Evolutionary conservation across 2,888 invertebrate genomes (phyloP).

Genomic region (Pandemis cinnamomeana): DNA sequence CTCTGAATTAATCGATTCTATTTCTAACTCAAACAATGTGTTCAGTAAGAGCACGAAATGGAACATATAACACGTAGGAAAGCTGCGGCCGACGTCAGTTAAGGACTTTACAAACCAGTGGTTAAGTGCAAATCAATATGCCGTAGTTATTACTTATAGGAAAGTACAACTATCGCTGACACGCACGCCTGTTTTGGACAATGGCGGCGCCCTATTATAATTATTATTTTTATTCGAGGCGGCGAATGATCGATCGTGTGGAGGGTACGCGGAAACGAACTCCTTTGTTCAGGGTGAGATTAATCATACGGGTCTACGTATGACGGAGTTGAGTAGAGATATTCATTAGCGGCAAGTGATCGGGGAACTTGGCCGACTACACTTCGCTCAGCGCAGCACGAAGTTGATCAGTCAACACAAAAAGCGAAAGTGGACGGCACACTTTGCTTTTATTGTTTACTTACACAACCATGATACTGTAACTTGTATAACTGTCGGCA

Average conservation of each 20-base stretch:
- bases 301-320: slow-evolving; percentile 75
- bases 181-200: slow-evolving; percentile 76
- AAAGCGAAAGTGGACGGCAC: slow-evolving; percentile 40
- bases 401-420: slow-evolving; percentile 46
- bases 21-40: slow-evolving; percentile 36
- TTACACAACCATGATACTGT: not conserved
- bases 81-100: slow-evolving; percentile 17
- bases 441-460: slow-evolving; percentile 32
- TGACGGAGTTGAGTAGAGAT: slow-evolving; percentile 71
- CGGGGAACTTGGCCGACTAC: slow-evolving; percentile 53
- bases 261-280: slow-evolving; percentile 73
- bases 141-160: slow-evolving; percentile 32
- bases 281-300: slow-evolving; percentile 79
- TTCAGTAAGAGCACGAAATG: slow-evolving; percentile 25
- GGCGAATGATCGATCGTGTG: slow-evolving; percentile 78
- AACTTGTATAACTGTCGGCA: not conserved
- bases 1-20: slow-evolving; percentile 40
- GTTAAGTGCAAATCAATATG: slow-evolving; percentile 38
- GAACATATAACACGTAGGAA: slow-evolving; percentile 23
- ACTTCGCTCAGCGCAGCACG: slow-evolving; percentile 36
- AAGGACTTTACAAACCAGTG: slow-evolving; percentile 13
- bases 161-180: slow-evolving; percentile 67
- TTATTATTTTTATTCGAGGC: slow-evolving; percentile 82
- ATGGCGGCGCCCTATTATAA: slow-evolving; percentile 76
- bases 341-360: slow-evolving; percentile 70